Base-by-base conservation (phyloP, 2,888 invertebrate species). In the Belgica antarctica region DNA sequence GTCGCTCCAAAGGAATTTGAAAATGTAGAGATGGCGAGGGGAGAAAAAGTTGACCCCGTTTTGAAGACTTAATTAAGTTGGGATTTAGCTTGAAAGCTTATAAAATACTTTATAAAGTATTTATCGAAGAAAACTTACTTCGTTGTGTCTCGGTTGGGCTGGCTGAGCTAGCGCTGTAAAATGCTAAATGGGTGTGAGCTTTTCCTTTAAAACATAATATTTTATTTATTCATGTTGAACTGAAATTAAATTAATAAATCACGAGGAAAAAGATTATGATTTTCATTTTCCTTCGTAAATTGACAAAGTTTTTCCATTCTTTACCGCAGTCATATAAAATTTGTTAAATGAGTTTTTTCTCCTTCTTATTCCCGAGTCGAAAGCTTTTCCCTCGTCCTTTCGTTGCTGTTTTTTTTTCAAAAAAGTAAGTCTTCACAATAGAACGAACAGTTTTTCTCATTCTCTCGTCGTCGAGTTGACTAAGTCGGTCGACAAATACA, bases 71-170 rank as follows among this genome's bases (percentile, higher is more conserved):
- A 66, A 66, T 66, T 66, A 66, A 66, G 47, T 47, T 34, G 65
- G 65, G 65, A 66, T 41, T 66, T 47, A 17, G 46, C n/a, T 66
- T 47, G 65, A 66, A 66, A 46, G 47, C 46, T 66, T 66, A 28
- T 28, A 47, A 27, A 17, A 66, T 25, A 27, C n/a, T 28, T 47
- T 47, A 17, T 52, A 52, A 66, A 66, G 25, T 66, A 66, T 46
- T 66, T 46, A 66, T 46, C 19, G 25, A 24, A 25, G 46, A 66
- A 47, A 66, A 47, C 12, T 28, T 25, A n/a, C n/a, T n/a, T n/a
- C n/a, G n/a, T n/a, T n/a, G n/a, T n/a, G n/a, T n/a, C n/a, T n/a
- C n/a, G n/a, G n/a, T n/a, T n/a, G n/a, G n/a, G n/a, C n/a, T n/a
- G n/a, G n/a, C n/a, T n/a, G n/a, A n/a, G n/a, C n/a, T n/a, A n/a